Evolutionary conservation across 1,140 invertebrate species (phyloP), one percentile per base, ranked within the genome.

Genomic region (Microplitis demolitor): DNA sequence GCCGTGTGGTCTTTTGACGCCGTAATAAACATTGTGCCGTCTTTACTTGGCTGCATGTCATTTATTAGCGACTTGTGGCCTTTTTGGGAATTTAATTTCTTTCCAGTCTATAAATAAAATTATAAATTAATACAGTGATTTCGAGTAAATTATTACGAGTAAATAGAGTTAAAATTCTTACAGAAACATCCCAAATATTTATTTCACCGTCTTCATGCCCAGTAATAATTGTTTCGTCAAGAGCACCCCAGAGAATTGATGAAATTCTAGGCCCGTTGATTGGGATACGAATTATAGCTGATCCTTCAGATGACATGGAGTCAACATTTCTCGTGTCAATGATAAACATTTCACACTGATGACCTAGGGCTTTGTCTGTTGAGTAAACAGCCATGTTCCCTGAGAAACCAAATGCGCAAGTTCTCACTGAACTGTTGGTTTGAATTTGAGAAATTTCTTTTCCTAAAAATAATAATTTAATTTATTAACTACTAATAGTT

Each of bases 1-100:
- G 97, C 94, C 13, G 97, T 96, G 73, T 93, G 91, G 87, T 99
- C 97, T 86, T 97, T 96, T 1, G 96, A 98, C 3, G 97, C 96
- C 4, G 97, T 97, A 13, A 99, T 95, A 80, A 99, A 95, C 95
- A 98, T 97, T 3, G 95, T 96, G 16, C 93, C 92, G 85, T 99
- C 97, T 80, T 95, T 94, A 54, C 93, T 96, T 74, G 94, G 89
- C 85, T 99, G 97, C 92, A 99, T 96, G 82, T 99, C 97, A 84
- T 97, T 98, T 71, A 99, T 98, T 76, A 93, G 90, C 54, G 90
- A 91, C 1, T 90, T 91, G 83, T 99, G 98, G 74, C 94, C 95
- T 75, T 92, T 91, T 13, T 92, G 89, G 8, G 91, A 90, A 75
- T 92, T 92, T 2, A 94, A 84, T 82, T 93, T 92, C 78, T 96